Percentiles rank a stretch among this genome's conserved stretches.
These are phyloP conservation scores for Caenorhabditis sinica DNA, from an alignment of 2,888 invertebrate genomes.

Conservation along the genomic window DNA sequence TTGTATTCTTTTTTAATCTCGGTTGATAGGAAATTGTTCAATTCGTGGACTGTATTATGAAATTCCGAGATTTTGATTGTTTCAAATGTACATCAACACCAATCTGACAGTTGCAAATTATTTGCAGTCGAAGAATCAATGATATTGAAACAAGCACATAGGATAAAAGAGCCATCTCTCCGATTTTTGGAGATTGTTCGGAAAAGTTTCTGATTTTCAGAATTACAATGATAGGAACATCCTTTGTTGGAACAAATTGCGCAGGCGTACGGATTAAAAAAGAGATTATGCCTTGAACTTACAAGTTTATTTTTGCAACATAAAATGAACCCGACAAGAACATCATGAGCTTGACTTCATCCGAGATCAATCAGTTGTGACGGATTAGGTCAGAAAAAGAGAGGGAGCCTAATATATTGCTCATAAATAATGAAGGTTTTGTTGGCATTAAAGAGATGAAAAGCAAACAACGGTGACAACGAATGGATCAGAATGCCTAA, in stretches of 20 bases:
- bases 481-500: neutral
- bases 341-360: neutral
- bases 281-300: constrained; percentile 25
- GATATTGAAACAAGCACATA: no score
- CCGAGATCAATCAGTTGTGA: neutral
- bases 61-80: constrained; percentile 8
- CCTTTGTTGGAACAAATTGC: neutral
- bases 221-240: neutral
- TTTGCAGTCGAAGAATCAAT: neutral
- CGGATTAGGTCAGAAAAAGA: neutral
- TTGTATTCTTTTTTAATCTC: constrained; percentile 11
- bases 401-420: neutral
- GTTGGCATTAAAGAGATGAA: neutral
- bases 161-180: no score
- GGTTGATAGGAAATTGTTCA: constrained; percentile 29
- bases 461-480: neutral
- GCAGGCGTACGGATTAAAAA: constrained; percentile 6
- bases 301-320: neutral
- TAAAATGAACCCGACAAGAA: neutral
- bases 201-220: neutral
- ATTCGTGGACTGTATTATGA: constrained; percentile 41
- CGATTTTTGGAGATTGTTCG: neutral
- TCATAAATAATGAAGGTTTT: neutral
- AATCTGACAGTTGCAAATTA: neutral
- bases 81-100: neutral